A percentile compares a stretch with the other conserved stretches of the same genome.
Evolutionary conservation across 1,140 invertebrate genomes (phyloP).

Genomic region (Dufourea novaeangliae): DNA sequence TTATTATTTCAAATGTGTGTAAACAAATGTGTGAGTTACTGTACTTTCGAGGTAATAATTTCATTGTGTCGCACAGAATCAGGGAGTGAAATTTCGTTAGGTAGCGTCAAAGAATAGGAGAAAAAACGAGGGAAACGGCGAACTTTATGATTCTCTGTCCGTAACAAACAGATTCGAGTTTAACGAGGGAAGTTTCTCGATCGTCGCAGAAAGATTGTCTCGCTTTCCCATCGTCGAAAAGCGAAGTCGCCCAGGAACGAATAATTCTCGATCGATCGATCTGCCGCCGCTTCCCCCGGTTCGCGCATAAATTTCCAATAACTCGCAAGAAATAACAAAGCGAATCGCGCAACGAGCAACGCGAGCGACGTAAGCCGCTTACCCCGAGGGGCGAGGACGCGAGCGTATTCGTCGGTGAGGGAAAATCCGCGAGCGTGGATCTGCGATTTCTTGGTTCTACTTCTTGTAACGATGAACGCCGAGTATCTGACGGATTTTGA

Average conservation of each 20-base stretch:
- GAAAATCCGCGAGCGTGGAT: slow-evolving; percentile 2
- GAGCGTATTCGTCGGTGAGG: neutral
- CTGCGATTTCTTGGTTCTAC: slow-evolving; percentile 31
- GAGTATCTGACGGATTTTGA: neutral
- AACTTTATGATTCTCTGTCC: slow-evolving; percentile 9
- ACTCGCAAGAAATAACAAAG: slow-evolving; percentile 39
- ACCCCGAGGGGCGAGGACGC: neutral
- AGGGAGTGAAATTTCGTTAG: too few relatives aligned
- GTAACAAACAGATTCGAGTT: slow-evolving; percentile 19
- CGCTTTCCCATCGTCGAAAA: slow-evolving; percentile 6
- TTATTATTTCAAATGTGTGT: too few relatives aligned
- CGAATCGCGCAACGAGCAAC: neutral
- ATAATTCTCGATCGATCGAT: slow-evolving; percentile 31
- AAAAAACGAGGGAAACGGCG: neutral
- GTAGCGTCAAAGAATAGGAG: neutral
- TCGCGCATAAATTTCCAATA: slow-evolving; percentile 39
- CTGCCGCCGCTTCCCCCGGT: too few relatives aligned
- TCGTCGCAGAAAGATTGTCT: slow-evolving; percentile 24
- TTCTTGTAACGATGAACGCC: slow-evolving; percentile 16
- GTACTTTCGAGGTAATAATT: too few relatives aligned
- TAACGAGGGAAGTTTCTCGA: slow-evolving; percentile 41
- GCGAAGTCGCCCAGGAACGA: neutral
- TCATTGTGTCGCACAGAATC: too few relatives aligned
- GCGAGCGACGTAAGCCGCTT: slow-evolving; percentile 44
- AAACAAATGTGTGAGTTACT: too few relatives aligned